A percentile compares a stretch with the other conserved stretches of the same genome.
phyloP scores from a whole-genome alignment of 1,140 invertebrate genomes.

The Leguminivora glycinivorella region DNA sequence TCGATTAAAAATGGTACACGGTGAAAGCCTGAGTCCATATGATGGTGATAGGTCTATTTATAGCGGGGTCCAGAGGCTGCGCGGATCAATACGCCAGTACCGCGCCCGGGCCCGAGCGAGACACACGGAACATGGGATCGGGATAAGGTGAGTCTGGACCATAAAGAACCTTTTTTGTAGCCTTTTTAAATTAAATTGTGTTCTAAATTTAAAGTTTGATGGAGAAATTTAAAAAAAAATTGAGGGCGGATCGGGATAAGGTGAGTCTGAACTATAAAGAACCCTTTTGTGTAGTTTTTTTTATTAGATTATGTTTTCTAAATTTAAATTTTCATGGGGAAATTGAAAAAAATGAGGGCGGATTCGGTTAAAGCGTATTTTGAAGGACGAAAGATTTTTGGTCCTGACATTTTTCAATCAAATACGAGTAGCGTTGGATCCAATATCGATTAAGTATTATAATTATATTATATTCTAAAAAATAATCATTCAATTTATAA shows the following conservation, averaged over 20 bases:
- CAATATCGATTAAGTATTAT: no score
- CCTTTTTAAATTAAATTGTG: not conserved
- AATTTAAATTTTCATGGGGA: not conserved
- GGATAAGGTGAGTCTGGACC: not conserved
- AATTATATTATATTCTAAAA: no score
- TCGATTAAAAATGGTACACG: not conserved
- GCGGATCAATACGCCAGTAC: conserved; percentile 10
- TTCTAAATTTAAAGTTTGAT: not conserved
- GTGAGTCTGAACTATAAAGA: not conserved
- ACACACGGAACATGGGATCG: not conserved
- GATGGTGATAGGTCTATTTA: conserved; percentile 5
- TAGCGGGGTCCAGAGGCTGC: not conserved
- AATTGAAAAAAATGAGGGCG: not conserved
- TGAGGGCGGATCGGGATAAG: not conserved
- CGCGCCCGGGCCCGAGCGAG: conserved; percentile 9
- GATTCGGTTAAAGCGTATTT: not conserved
- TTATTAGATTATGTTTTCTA: not conserved
- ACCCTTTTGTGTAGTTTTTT: not conserved
- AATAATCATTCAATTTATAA: no score
- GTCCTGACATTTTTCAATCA: not conserved
- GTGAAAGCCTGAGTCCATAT: not conserved
- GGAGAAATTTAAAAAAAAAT: not conserved
- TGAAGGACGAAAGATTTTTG: not conserved
- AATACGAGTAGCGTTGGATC: no score
- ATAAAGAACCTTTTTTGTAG: not conserved